These are phyloP conservation scores for Alloplasta piceator DNA, from an alignment of 2,888 invertebrate species.

Conservation along the genomic window DNA sequence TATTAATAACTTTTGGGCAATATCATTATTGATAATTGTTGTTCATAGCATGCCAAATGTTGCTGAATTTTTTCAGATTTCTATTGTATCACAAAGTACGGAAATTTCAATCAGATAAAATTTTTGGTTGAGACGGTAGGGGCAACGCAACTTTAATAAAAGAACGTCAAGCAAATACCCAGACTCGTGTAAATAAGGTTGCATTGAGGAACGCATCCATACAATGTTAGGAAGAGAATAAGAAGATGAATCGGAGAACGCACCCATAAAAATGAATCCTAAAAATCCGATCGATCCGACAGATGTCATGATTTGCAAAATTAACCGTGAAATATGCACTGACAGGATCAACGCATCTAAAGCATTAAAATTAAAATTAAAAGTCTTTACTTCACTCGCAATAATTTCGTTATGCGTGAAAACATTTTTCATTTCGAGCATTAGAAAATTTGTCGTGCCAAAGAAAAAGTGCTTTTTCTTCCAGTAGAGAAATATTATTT, in stretches of 20 bases:
- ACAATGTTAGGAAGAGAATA: constrained; percentile 1
- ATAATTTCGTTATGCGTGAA: neutral
- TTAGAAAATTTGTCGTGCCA: neutral
- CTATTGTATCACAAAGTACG: too few relatives aligned
- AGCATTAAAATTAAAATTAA: constrained; percentile 18
- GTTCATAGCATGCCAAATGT: too few relatives aligned
- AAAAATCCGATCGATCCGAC: constrained; percentile 36
- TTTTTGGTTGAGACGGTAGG: too few relatives aligned
- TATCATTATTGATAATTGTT: too few relatives aligned
- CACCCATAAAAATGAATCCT: constrained; percentile 35
- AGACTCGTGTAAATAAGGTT: too few relatives aligned
- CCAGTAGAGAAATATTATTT: constrained; percentile 12
- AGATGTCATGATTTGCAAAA: constrained; percentile 65
- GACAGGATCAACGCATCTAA: constrained; percentile 45
- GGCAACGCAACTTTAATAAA: too few relatives aligned
- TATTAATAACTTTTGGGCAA: too few relatives aligned
- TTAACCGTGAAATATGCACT: constrained; percentile 63
- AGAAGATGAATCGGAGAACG: constrained; percentile 39
- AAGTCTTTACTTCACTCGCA: neutral
- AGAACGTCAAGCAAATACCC: too few relatives aligned
- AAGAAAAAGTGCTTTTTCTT: neutral
- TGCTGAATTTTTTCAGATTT: too few relatives aligned
- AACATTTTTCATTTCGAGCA: too few relatives aligned
- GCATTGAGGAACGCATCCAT: too few relatives aligned
- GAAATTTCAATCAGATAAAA: too few relatives aligned